A percentile compares a stretch with the other conserved stretches of the same genome.
Evolutionary conservation across 2,113 vertebrate species (phyloP).

Genomic region (Empidonax alnorum): DNA sequence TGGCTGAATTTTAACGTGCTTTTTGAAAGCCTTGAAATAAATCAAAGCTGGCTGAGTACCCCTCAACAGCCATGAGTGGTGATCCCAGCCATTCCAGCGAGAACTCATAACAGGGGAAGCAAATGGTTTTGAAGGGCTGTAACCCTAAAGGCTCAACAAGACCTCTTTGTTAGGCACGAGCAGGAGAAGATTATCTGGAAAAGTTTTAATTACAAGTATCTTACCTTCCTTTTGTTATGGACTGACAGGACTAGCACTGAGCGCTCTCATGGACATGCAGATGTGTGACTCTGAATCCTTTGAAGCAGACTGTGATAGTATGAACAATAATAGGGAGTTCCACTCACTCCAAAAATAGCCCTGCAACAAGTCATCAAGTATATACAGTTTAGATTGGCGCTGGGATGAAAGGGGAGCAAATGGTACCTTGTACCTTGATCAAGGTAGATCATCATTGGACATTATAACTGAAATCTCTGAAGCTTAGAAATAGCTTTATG

Average conservation of each 20-base stretch:
- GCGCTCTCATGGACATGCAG: background rate
- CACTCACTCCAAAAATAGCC: background rate
- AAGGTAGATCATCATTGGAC: background rate
- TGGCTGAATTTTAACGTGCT: background rate
- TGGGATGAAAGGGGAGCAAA: background rate
- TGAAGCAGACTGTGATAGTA: background rate
- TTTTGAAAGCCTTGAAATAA: conserved; percentile 22
- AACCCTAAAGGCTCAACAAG: background rate
- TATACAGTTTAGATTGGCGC: background rate
- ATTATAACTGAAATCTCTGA: background rate
- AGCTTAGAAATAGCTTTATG: background rate
- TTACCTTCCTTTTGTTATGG: background rate
- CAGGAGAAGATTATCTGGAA: background rate
- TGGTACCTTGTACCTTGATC: background rate
- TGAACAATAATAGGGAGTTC: background rate
- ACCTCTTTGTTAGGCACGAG: background rate
- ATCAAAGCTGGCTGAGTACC: background rate
- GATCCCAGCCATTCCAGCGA: background rate
- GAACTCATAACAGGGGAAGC: background rate
- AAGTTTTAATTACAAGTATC: background rate
- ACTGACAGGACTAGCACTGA: background rate
- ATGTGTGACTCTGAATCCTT: background rate
- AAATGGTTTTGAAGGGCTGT: background rate
- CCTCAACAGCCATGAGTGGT: background rate
- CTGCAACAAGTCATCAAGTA: background rate